Evolutionary conservation across 30 jellyfish, hydroid and myxozoan genomes (phyloP), one percentile per base, ranked within the genome.

Genomic region (Cassiopea andromeda): DNA sequence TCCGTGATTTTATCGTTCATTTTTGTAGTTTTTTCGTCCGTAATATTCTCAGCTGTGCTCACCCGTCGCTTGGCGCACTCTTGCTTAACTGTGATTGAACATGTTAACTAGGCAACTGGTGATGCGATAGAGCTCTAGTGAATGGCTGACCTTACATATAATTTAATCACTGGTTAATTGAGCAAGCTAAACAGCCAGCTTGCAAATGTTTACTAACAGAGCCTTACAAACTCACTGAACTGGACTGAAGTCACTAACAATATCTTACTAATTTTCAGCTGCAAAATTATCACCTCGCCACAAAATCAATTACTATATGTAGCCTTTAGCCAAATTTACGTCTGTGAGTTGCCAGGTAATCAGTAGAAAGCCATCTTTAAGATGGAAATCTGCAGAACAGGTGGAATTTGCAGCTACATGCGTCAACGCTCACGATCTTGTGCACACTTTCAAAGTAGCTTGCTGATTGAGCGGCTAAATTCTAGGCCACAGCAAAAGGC

Each of bases 61-160:
- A 87, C 85, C 94, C 94, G 94, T 81, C 73, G 86, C 89, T 57
- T 50, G 50, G 86, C 72, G 76, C 87, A 58, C 78, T 82, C 86
- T 49, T 87, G 90, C 80, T 69, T 75, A 87, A 49, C 69, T 46
- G 54, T 60, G 85, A 87, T 85, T 87, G 90, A 78, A 87, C 94
- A 68, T 78, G 94, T 78, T 87, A 77, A 75, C 18, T 77, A 43
- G 13, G 69, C 59, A 87, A 78, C 94, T 78, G 94, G 94, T 87
- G 94, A 87, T 87, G 87, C 85, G 86, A 87, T 87, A 58, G 80
- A 87, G 73, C 68, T 15, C 70, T 86, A 85, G 60, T 85, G 69
- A 67, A 18, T 43, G 69, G 43, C 68, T 81, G 85, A 87, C 94
- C 94, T 87, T 49, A 47, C 57, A 70, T 57, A 27, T 67, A 70